A percentile compares a stretch with the other conserved stretches of the same genome.
Conservation (phyloP, 37 sponge, comb jelly and placozoan genomes). For the Ephydatia muelleri region DNA sequence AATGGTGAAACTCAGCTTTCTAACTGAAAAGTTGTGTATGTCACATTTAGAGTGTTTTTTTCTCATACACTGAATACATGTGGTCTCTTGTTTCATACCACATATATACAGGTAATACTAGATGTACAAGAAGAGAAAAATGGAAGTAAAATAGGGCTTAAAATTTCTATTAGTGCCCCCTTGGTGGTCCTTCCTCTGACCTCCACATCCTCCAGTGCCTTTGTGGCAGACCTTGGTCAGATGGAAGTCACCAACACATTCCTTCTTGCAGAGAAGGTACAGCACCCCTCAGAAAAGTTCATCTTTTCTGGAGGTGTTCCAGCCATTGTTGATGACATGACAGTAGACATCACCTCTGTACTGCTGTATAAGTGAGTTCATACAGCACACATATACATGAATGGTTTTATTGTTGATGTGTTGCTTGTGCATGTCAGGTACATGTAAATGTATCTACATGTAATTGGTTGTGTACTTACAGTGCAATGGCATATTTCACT, state of each 20-base stretch:
- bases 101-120: slow-evolving; percentile 46
- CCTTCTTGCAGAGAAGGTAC: slow-evolving; percentile 16
- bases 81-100: no score
- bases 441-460: no score
- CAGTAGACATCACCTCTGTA: slow-evolving; percentile 23
- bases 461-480: no score
- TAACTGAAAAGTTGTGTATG: no score
- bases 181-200: slow-evolving; percentile 52
- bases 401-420: no score
- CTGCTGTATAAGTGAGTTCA: slow-evolving; percentile 34
- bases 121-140: background rate
- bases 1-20: no score
- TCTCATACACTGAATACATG: background rate
- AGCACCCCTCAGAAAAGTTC: background rate
- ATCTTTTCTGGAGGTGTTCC: slow-evolving; percentile 6
- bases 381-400: no score
- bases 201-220: slow-evolving; percentile 34
- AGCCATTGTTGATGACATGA: slow-evolving; percentile 50
- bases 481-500: no score
- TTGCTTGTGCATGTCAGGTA: no score
- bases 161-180: slow-evolving; percentile 63
- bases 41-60: no score
- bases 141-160: slow-evolving; percentile 49
- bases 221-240: slow-evolving; percentile 61
- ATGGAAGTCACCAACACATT: slow-evolving; percentile 63